Evolutionary conservation across 2,113 vertebrate genomes (phyloP).

Genomic region (Neogale vison): DNA sequence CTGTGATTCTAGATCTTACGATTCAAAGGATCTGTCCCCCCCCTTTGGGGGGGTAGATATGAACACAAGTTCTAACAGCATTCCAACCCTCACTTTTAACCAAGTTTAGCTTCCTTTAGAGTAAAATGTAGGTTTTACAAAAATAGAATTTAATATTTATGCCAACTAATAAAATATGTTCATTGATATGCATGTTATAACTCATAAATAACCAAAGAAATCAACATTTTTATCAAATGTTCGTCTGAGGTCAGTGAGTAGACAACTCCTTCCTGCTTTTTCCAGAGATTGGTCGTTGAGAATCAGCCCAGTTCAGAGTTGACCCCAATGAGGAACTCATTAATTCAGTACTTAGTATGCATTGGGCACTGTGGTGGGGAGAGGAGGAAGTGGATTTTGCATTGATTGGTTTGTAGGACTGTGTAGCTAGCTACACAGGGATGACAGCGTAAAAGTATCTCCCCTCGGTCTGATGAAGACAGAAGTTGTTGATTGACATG

Average conservation of each 20-base stretch:
- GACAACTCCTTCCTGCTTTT: background rate
- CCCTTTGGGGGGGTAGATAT: background rate
- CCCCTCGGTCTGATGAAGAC: background rate
- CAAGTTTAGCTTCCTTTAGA: background rate
- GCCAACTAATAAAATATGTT: background rate
- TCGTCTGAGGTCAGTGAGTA: conserved; percentile 36
- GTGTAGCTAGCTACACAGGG: background rate
- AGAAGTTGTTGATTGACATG: background rate
- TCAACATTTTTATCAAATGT: conserved; percentile 52
- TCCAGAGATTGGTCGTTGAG: background rate
- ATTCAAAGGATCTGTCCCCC: background rate
- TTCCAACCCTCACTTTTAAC: background rate
- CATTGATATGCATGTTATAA: conserved; percentile 44
- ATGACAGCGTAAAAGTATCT: background rate
- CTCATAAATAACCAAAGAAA: conserved; percentile 61
- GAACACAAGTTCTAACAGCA: background rate
- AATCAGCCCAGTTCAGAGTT: background rate
- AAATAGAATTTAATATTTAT: conserved; percentile 51
- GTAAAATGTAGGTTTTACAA: conserved; percentile 14
- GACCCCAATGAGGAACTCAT: background rate
- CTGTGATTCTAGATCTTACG: too few relatives aligned
- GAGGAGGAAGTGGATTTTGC: background rate
- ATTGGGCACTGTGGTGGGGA: background rate
- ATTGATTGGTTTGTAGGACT: background rate
- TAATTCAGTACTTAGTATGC: conserved; percentile 20